A percentile compares a stretch with the other conserved stretches of the same genome.
phyloP scores from a whole-genome alignment of 1,140 invertebrate species.

The Tetramorium simillimum region DNA sequence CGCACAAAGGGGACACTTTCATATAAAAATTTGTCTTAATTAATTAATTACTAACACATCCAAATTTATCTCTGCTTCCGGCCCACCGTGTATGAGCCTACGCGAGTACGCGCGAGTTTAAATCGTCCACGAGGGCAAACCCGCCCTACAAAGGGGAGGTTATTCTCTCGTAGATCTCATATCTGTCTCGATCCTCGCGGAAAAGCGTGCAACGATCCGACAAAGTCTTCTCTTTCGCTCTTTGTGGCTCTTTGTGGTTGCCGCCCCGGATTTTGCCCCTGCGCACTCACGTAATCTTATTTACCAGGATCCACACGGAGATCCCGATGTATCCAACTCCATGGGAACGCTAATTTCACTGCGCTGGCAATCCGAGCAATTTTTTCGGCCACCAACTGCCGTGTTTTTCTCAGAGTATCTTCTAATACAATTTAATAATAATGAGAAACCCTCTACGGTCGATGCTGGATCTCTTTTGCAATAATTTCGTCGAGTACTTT shows the following conservation, averaged over 20 bases:
- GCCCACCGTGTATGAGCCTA: conserved; percentile 24
- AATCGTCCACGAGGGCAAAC: conserved; percentile 59
- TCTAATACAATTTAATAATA: background rate
- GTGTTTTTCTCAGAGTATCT: background rate
- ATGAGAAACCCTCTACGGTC: no score
- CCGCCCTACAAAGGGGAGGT: conserved; percentile 65
- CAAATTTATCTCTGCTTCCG: background rate
- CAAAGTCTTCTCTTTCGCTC: conserved; percentile 71
- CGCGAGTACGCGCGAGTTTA: conserved; percentile 61
- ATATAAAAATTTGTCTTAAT: background rate
- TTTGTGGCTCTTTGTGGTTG: conserved; percentile 66
- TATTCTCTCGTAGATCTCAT: conserved; percentile 74
- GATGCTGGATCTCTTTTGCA: no score
- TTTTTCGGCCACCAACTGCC: background rate
- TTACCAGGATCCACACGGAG: conserved; percentile 26
- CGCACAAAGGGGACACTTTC: background rate
- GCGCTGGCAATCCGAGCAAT: background rate
- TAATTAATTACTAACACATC: background rate
- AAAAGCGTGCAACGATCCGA: conserved; percentile 76
- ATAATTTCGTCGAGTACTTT: no score
- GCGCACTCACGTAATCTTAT: conserved; percentile 46
- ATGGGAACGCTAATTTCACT: conserved; percentile 58
- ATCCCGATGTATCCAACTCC: conserved; percentile 14
- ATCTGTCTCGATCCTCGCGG: conserved; percentile 73
- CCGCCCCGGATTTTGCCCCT: conserved; percentile 30